Evolutionary conservation across 2,888 invertebrate genomes (phyloP).

Genomic region (Pristionchus fissidentatus): DNA sequence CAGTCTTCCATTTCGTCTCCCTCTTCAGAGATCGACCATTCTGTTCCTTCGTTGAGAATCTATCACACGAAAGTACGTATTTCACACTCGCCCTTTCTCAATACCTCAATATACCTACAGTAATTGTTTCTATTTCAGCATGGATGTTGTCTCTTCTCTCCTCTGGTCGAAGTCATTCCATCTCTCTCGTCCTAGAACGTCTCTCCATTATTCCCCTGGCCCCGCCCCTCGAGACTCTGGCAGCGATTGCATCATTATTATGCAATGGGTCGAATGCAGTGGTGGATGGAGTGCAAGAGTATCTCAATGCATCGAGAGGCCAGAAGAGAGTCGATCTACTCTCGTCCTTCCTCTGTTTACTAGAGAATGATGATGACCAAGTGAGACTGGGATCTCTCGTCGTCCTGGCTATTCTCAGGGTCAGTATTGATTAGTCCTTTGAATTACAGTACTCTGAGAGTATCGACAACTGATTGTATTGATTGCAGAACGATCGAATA

Average conservation of each 20-base stretch:
- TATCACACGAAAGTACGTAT: constrained; percentile 58
- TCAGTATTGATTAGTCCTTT: constrained; percentile 43
- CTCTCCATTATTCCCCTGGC: constrained; percentile 72
- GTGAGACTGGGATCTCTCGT: constrained; percentile 70
- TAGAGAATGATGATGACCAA: constrained; percentile 65
- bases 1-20: constrained; percentile 65
- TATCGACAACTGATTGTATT: too few relatives aligned
- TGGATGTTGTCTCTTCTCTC: constrained; percentile 69
- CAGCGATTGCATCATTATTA: constrained; percentile 67
- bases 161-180: constrained; percentile 60
- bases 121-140: constrained; percentile 57
- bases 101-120: background rate
- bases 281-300: constrained; percentile 61
- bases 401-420: constrained; percentile 67
- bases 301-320: constrained; percentile 61
- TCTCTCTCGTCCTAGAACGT: constrained; percentile 68
- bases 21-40: constrained; percentile 61
- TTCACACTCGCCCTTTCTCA: background rate
- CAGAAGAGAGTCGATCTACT: constrained; percentile 68
- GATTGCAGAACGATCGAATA: constrained; percentile 30
- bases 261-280: constrained; percentile 40
- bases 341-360: constrained; percentile 69
- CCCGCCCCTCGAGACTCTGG: constrained; percentile 73
- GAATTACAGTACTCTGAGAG: background rate
- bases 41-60: constrained; percentile 54